These are phyloP conservation scores for Callocephalon fimbriatum DNA, from an alignment of 2,113 vertebrate genomes.

Conservation along the genomic window DNA sequence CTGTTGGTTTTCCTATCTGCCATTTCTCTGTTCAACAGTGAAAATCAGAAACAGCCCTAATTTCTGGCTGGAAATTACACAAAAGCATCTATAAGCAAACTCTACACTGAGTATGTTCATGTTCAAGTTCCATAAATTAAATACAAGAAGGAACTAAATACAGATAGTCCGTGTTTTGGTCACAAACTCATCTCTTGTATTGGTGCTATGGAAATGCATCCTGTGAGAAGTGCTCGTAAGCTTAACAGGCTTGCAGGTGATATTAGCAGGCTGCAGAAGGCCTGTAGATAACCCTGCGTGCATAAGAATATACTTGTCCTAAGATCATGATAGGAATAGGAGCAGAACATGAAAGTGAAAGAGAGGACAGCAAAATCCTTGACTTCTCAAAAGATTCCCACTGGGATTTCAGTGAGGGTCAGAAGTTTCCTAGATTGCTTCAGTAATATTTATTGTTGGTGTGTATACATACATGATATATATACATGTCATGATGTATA, in stretches of 20 bases:
- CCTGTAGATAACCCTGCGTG: background rate
- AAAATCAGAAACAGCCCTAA: background rate
- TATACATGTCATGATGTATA: background rate
- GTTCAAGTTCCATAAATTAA: background rate
- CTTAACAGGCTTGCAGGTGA: background rate
- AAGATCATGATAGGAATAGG: background rate
- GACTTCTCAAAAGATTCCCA: background rate
- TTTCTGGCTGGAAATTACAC: background rate
- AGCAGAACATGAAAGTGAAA: conserved; percentile 4
- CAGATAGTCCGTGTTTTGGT: background rate
- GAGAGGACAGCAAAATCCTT: conserved; percentile 1
- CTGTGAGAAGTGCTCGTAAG: background rate
- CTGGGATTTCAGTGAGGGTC: background rate
- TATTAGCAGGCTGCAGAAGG: background rate
- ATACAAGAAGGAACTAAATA: background rate
- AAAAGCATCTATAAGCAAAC: background rate
- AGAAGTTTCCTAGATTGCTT: background rate
- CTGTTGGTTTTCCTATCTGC: background rate
- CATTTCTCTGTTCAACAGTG: background rate
- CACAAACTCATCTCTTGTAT: background rate
- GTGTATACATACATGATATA: background rate
- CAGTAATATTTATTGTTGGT: background rate
- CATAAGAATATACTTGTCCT: background rate
- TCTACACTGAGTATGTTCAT: background rate
- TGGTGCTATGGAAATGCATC: background rate